Percentiles rank a stretch among this genome's conserved stretches.
Evolutionary conservation across 1,140 invertebrate species (phyloP).

Genomic region (Glossosoma conforme): DNA sequence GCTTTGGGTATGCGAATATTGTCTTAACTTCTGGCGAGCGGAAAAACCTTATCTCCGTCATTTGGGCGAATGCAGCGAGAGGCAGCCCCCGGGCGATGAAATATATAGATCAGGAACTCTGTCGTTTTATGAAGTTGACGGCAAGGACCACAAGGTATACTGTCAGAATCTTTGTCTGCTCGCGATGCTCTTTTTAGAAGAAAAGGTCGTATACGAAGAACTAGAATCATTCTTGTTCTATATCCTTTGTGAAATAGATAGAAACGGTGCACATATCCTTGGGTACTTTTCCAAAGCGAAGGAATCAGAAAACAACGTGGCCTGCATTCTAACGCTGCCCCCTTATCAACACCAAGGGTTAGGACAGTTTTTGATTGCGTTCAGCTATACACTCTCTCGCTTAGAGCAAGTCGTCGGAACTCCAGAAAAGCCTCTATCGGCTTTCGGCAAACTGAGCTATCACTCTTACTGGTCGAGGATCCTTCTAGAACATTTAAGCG

Average conservation of each 20-base stretch:
- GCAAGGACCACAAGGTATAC: slow-evolving; percentile 87
- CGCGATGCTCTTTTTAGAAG: slow-evolving; percentile 94
- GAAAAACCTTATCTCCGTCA: slow-evolving; percentile 80
- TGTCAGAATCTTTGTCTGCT: slow-evolving; percentile 94
- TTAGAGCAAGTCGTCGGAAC: slow-evolving; percentile 90
- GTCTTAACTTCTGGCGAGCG: slow-evolving; percentile 93
- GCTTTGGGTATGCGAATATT: slow-evolving; percentile 97
- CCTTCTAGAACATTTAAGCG: slow-evolving; percentile 80
- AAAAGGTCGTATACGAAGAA: slow-evolving; percentile 97
- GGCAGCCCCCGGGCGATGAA: slow-evolving; percentile 86
- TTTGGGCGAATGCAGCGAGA: slow-evolving; percentile 71
- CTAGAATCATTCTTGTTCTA: slow-evolving; percentile 98
- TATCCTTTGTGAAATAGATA: slow-evolving; percentile 91
- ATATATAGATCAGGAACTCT: slow-evolving; percentile 89
- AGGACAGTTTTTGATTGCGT: slow-evolving; percentile 95
- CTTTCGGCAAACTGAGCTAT: slow-evolving; percentile 94
- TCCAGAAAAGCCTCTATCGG: slow-evolving; percentile 96
- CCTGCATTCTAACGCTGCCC: slow-evolving; percentile 94
- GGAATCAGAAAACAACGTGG: slow-evolving; percentile 97
- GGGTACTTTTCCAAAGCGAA: slow-evolving; percentile 99
- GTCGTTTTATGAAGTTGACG: slow-evolving; percentile 88
- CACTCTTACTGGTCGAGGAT: slow-evolving; percentile 98
- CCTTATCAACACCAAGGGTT: slow-evolving; percentile 98
- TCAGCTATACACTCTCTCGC: slow-evolving; percentile 89
- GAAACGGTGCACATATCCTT: slow-evolving; percentile 90